These are phyloP conservation scores for Naja naja DNA, from an alignment of 2,113 vertebrate genomes.

Conservation along the genomic window DNA sequence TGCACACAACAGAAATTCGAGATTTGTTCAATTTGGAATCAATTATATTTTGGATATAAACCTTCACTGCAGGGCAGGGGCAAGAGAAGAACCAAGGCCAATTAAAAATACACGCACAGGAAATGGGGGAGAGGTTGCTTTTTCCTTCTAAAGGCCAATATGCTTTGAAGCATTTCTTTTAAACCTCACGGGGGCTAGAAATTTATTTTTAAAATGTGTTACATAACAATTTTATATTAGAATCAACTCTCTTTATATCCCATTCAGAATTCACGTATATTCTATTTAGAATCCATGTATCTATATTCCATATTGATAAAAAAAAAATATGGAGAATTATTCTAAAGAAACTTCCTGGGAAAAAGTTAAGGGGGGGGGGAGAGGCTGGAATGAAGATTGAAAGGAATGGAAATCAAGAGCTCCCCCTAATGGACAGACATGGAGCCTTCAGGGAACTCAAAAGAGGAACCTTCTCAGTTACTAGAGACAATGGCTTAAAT, in stretches of 20 bases:
- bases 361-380: neutral
- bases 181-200: neutral
- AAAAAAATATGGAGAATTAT: neutral
- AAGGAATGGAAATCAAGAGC: slow-evolving; percentile 26
- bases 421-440: slow-evolving; percentile 19
- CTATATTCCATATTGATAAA: neutral
- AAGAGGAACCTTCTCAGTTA: neutral
- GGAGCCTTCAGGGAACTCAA: neutral
- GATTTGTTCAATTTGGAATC: neutral
- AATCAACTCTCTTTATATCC: neutral
- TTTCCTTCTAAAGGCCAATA: neutral
- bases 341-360: neutral
- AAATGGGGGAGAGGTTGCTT: neutral
- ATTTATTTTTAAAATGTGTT: neutral
- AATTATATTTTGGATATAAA: neutral
- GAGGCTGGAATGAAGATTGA: neutral
- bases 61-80: neutral
- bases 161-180: neutral
- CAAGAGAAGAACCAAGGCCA: neutral
- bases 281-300: neutral
- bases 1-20: neutral
- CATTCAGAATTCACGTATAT: neutral
- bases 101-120: neutral
- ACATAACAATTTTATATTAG: neutral
- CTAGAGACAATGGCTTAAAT: too few relatives aligned